Conservation (phyloP, 30 jellyfish, hydroid and myxozoan species). For the Sanderia malayensis region DNA sequence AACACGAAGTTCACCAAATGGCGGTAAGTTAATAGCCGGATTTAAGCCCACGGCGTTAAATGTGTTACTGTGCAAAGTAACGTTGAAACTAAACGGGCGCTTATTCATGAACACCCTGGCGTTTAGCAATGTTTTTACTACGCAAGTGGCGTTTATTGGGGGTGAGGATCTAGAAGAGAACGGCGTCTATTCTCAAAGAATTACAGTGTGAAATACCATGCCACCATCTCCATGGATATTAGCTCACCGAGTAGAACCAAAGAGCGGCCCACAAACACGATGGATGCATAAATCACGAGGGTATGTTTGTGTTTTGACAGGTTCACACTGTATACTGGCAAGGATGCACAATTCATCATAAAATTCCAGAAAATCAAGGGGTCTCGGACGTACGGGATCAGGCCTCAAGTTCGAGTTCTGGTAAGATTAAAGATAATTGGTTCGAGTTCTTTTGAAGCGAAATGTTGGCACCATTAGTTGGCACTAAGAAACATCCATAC, state of each 20-base stretch:
- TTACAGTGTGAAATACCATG: not conserved
- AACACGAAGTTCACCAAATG: slow-evolving; percentile 14
- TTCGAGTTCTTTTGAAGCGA: not conserved
- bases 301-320: too few relatives aligned
- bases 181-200: not conserved
- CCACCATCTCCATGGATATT: too few relatives aligned
- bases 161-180: too few relatives aligned
- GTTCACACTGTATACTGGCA: slow-evolving; percentile 49
- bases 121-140: too few relatives aligned
- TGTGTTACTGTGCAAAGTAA: not conserved
- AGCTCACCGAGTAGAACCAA: too few relatives aligned
- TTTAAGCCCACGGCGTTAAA: not conserved
- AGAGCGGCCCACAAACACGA: too few relatives aligned
- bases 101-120: too few relatives aligned
- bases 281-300: too few relatives aligned
- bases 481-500: too few relatives aligned
- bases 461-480: too few relatives aligned
- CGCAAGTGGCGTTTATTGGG: too few relatives aligned
- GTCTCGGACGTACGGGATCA: slow-evolving; percentile 22
- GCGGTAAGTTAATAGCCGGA: slow-evolving; percentile 17
- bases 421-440: slow-evolving; percentile 22
- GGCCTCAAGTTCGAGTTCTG: slow-evolving; percentile 42
- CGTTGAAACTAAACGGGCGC: too few relatives aligned
- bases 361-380: slow-evolving; percentile 18
- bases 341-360: slow-evolving; percentile 23